These are phyloP conservation scores for Pyrochroa serraticornis DNA, from an alignment of 2,888 invertebrate genomes.

Conservation along the genomic window DNA sequence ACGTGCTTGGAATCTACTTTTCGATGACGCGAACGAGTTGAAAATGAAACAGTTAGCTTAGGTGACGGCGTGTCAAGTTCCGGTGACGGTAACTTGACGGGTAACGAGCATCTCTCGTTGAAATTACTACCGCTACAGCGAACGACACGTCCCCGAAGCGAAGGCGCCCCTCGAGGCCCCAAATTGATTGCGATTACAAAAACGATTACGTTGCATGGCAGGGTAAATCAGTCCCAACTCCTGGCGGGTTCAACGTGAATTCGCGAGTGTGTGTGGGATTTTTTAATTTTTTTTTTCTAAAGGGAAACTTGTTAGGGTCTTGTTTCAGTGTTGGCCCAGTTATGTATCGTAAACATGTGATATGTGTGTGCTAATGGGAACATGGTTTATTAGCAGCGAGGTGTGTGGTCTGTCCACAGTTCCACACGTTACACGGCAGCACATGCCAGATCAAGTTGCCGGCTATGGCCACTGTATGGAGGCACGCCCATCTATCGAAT, in stretches of 20 bases:
- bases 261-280: constrained; percentile 19
- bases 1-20: constrained; percentile 17
- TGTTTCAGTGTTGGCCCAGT: constrained; percentile 19
- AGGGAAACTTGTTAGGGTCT: constrained; percentile 17
- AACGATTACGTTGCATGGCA: background rate
- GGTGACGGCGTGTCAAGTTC: constrained; percentile 47
- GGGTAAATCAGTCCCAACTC: constrained; percentile 9
- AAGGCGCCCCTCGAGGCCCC: background rate
- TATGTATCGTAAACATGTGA: constrained; percentile 25
- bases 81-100: constrained; percentile 48
- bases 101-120: constrained; percentile 43
- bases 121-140: constrained; percentile 32
- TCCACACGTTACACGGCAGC: constrained; percentile 41
- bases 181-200: background rate
- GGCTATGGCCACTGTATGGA: constrained; percentile 33
- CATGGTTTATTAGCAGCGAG: constrained; percentile 26
- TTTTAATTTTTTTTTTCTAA: no score
- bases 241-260: constrained; percentile 12
- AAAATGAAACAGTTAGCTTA: constrained; percentile 45
- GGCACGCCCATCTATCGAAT: constrained; percentile 30
- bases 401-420: constrained; percentile 35
- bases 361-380: constrained; percentile 28
- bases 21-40: constrained; percentile 42
- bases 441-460: constrained; percentile 30
- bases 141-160: background rate